Evolutionary conservation across 1,140 invertebrate genomes (phyloP).

Genomic region (Lethocerus indicus): DNA sequence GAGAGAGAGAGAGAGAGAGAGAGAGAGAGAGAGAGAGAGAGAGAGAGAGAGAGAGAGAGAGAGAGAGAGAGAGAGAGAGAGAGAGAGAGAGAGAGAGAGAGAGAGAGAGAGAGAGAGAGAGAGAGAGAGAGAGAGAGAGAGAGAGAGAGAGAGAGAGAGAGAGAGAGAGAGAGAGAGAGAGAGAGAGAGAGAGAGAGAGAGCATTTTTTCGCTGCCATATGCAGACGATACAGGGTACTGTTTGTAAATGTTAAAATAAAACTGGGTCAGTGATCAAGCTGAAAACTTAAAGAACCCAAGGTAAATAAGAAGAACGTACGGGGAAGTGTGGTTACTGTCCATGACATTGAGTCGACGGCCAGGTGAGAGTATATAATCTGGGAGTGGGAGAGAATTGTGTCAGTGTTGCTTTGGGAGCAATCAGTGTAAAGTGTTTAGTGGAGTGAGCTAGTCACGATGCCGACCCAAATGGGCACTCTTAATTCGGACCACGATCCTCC

Average conservation of each 20-base stretch:
- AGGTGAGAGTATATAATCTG: slow-evolving; percentile 4
- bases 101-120: background rate
- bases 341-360: slow-evolving; percentile 5
- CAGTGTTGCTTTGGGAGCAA: too few relatives aligned
- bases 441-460: too few relatives aligned
- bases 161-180: slow-evolving; percentile 1
- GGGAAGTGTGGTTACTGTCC: slow-evolving; percentile 2
- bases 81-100: background rate
- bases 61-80: background rate
- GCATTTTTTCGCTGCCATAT: too few relatives aligned
- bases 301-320: background rate
- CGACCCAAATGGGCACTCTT: too few relatives aligned
- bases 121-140: background rate
- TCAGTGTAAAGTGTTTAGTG: too few relatives aligned
- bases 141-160: background rate
- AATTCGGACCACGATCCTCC: too few relatives aligned
- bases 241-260: too few relatives aligned
- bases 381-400: slow-evolving; percentile 1
- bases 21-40: background rate
- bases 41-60: background rate
- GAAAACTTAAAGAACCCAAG: slow-evolving; percentile 5
- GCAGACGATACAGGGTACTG: too few relatives aligned
- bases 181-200: slow-evolving; percentile 1
- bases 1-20: background rate
- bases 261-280: too few relatives aligned